A percentile compares a stretch with the other conserved stretches of the same genome.
These are phyloP conservation scores for Meloidogyne hapla DNA, from an alignment of 1,140 invertebrate genomes.

Conservation along the genomic window DNA sequence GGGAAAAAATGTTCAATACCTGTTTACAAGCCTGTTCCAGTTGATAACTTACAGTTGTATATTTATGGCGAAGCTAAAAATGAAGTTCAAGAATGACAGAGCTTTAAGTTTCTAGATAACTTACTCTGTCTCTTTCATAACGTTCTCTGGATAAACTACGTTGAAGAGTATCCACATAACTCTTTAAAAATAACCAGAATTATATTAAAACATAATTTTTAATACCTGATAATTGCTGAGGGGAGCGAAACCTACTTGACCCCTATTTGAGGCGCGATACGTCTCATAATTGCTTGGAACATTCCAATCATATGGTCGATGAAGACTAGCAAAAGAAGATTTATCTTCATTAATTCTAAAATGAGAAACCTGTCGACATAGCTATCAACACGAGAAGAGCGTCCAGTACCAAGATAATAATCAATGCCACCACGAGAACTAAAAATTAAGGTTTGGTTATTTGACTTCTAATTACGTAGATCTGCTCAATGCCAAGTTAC, in stretches of 20 bases:
- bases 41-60: constrained; percentile 52
- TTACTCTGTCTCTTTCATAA: constrained; percentile 58
- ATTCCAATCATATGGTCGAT: constrained; percentile 55
- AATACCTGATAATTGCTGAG: constrained; percentile 55
- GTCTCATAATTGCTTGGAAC: constrained; percentile 57
- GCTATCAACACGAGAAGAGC: constrained; percentile 61
- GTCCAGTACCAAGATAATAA: constrained; percentile 54
- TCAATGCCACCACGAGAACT: constrained; percentile 62
- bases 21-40: constrained; percentile 61
- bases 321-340: neutral
- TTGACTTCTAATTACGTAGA: constrained; percentile 37
- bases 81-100: neutral
- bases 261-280: constrained; percentile 53
- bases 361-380: constrained; percentile 55
- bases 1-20: neutral
- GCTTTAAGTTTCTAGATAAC: constrained; percentile 22
- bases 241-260: constrained; percentile 51
- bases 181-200: constrained; percentile 43
- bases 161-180: constrained; percentile 58
- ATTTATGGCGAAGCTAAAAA: constrained; percentile 58
- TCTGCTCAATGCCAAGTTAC: constrained; percentile 53
- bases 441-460: constrained; percentile 25
- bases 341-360: constrained; percentile 28
- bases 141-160: constrained; percentile 61
- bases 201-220: neutral